Evolutionary conservation across 1,140 invertebrate species (phyloP).

Genomic region (Cydia pomonella): DNA sequence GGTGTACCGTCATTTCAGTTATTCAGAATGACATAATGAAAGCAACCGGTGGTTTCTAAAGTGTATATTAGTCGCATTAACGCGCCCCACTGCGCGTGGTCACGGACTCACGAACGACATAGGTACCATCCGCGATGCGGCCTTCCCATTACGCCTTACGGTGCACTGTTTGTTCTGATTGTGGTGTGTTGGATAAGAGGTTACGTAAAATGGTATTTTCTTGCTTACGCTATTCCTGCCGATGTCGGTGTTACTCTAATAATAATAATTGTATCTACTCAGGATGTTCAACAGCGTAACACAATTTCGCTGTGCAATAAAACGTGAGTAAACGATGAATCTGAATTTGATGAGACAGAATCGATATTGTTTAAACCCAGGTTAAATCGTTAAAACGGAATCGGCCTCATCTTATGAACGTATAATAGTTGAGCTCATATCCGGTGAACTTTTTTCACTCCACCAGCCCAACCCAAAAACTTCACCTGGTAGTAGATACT

Average conservation of each 20-base stretch:
- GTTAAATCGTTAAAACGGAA: no score
- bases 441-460: no score
- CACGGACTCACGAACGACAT: slow-evolving; percentile 8
- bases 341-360: no score
- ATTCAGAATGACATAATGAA: slow-evolving; percentile 2
- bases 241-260: not conserved
- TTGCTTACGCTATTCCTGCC: not conserved
- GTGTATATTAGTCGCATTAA: slow-evolving; percentile 8
- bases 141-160: slow-evolving; percentile 21
- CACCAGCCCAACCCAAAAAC: no score
- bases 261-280: not conserved
- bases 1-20: not conserved
- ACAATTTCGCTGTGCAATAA: not conserved
- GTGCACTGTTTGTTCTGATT: slow-evolving; percentile 30
- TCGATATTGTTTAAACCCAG: no score
- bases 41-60: not conserved
- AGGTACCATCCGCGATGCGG: slow-evolving; percentile 15
- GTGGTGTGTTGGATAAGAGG: slow-evolving; percentile 7
- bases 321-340: not conserved
- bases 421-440: no score
- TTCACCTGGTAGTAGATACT: no score
- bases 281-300: not conserved
- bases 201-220: slow-evolving; percentile 22
- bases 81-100: slow-evolving; percentile 17
- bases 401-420: no score